Percentiles rank a stretch among this genome's conserved stretches.
These are phyloP conservation scores for Netelia inedita DNA, from an alignment of 2,888 invertebrate genomes.

Conservation along the genomic window DNA sequence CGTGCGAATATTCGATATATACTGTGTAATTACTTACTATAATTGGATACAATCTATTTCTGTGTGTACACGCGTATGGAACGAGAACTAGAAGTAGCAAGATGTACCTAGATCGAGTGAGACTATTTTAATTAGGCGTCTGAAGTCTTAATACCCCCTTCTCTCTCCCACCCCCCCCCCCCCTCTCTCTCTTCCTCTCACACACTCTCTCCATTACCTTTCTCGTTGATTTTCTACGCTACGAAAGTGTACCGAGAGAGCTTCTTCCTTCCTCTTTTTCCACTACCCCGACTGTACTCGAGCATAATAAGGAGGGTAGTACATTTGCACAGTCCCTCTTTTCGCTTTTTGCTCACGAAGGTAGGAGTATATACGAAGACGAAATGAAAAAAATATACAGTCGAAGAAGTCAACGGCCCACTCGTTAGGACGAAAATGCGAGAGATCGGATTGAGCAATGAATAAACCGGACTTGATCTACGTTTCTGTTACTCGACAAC, in stretches of 20 bases:
- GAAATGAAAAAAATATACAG: conserved; percentile 11
- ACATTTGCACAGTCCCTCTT: conserved; percentile 32
- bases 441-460: neutral
- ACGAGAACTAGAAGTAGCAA: conserved; percentile 18
- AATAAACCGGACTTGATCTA: conserved; percentile 5
- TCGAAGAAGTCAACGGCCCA: neutral
- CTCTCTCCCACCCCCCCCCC: conserved; percentile 41
- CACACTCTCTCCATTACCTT: conserved; percentile 12
- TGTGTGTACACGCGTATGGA: conserved; percentile 1
- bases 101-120: conserved; percentile 28
- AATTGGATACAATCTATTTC: conserved; percentile 28
- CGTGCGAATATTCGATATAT: conserved; percentile 17
- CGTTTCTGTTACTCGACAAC: neutral
- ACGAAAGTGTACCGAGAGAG: conserved; percentile 27
- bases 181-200: neutral
- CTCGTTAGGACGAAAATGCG: conserved; percentile 34
- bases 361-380: conserved; percentile 25
- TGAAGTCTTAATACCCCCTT: conserved; percentile 56
- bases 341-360: conserved; percentile 35
- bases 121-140: conserved; percentile 70
- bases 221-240: conserved; percentile 13
- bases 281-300: conserved; percentile 1
- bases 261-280: conserved; percentile 17
- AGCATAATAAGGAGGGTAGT: conserved; percentile 9
- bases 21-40: neutral